Conservation (phyloP, 1,140 invertebrate species). For the Rhopalosiphum padi region DNA sequence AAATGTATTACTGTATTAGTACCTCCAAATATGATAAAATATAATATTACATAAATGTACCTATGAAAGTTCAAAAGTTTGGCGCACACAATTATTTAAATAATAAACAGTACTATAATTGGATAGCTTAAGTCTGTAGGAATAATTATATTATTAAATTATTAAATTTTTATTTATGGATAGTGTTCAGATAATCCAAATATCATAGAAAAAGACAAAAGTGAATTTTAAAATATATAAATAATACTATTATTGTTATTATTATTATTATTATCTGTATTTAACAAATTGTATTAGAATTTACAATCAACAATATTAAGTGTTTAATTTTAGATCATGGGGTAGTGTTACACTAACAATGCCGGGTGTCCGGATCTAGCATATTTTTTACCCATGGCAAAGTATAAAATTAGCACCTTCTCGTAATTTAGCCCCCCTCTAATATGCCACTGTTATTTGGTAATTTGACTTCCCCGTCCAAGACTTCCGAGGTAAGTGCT, state of each 20-base stretch:
- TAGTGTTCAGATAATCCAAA: background rate
- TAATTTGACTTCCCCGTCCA: too few species aligned
- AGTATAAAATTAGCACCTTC: too few species aligned
- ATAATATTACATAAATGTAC: background rate
- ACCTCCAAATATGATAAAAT: background rate
- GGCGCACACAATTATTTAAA: accelerated
- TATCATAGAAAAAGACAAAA: background rate
- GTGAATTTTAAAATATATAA: background rate
- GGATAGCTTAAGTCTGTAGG: background rate
- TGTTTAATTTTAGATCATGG: background rate
- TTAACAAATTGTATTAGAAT: background rate
- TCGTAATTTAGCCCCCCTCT: too few species aligned
- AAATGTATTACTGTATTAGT: background rate
- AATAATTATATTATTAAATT: background rate
- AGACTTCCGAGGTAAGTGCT: too few species aligned
- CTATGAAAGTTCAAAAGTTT: background rate
- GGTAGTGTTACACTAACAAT: background rate
- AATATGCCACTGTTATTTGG: too few species aligned
- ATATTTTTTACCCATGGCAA: too few species aligned
- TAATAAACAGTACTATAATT: background rate
- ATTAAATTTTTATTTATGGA: background rate
- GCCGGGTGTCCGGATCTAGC: too few species aligned
- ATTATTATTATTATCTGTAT: background rate
- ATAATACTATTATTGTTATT: background rate
- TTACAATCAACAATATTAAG: background rate